Conservation (phyloP, 2,113 vertebrate genomes). For the Brachypodius melanocephalos region DNA sequence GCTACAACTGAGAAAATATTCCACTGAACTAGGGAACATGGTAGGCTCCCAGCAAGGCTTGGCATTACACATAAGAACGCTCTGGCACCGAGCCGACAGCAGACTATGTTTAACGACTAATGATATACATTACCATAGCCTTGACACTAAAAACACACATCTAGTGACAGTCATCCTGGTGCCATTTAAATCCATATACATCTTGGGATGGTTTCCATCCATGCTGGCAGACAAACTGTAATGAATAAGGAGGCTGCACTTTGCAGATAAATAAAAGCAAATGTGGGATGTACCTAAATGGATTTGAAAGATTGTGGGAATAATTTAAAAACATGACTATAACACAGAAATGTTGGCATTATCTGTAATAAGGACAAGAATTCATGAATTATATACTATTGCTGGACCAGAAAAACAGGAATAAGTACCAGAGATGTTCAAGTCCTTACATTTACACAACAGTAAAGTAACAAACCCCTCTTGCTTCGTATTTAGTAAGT, state of each 20-base stretch:
- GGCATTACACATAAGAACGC: not conserved
- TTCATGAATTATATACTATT: not conserved
- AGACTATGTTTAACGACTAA: constrained; percentile 70
- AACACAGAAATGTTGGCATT: constrained; percentile 25
- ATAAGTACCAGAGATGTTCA: not conserved
- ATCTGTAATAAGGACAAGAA: not conserved
- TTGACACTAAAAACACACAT: constrained; percentile 67
- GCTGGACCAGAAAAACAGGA: not conserved
- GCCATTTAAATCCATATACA: constrained; percentile 47
- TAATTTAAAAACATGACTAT: constrained; percentile 16
- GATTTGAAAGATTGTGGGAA: constrained; percentile 30
- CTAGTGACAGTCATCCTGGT: constrained; percentile 63
- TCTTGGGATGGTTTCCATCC: constrained; percentile 62
- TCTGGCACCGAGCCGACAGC: constrained; percentile 34
- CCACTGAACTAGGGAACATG: not conserved
- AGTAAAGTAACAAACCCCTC: not conserved
- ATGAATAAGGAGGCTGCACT: constrained; percentile 46
- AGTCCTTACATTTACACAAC: not conserved
- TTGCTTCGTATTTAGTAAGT: not conserved
- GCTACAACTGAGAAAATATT: constrained; percentile 45
- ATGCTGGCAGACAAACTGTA: constrained; percentile 47
- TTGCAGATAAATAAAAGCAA: constrained; percentile 65
- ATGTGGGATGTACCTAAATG: constrained; percentile 30
- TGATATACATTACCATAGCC: constrained; percentile 66
- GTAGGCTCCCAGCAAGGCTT: constrained; percentile 51